Evolutionary conservation across 2,113 vertebrate genomes (phyloP).

Genomic region (Oenanthe melanoleuca): DNA sequence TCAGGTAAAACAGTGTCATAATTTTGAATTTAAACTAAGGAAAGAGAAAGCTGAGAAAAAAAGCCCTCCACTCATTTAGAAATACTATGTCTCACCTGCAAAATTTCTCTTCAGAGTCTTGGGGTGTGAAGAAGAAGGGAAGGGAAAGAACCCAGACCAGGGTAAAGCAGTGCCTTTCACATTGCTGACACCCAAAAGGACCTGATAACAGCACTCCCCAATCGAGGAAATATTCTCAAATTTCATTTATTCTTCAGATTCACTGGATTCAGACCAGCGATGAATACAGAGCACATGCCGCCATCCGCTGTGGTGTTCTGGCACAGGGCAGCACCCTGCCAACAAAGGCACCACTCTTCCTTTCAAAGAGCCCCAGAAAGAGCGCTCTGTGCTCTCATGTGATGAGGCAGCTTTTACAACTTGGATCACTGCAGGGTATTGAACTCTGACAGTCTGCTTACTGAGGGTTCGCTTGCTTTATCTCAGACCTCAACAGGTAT

Average conservation of each 20-base stretch:
- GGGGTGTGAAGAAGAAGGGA: background rate
- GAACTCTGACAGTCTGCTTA: background rate
- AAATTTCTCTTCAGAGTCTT: background rate
- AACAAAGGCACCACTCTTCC: slow-evolving; percentile 51
- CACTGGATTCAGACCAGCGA: background rate
- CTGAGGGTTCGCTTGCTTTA: background rate
- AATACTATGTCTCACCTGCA: background rate
- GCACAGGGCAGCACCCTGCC: slow-evolving; percentile 42
- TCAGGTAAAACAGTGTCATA: background rate
- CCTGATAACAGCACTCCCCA: background rate
- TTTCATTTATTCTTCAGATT: slow-evolving; percentile 18
- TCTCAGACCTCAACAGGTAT: slow-evolving; percentile 1
- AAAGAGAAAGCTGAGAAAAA: background rate
- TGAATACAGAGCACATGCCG: background rate
- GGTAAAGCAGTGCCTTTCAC: background rate
- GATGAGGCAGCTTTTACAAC: background rate
- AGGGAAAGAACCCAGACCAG: background rate
- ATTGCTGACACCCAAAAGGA: background rate
- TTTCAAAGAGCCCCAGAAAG: slow-evolving; percentile 50
- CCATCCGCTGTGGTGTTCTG: slow-evolving; percentile 3
- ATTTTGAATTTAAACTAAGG: background rate
- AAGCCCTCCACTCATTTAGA: background rate
- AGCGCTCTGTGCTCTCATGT: background rate
- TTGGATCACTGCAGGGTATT: slow-evolving; percentile 15
- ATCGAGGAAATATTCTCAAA: background rate